phyloP scores from a whole-genome alignment of 2,888 invertebrate species.

The Digitonthophagus gazella region DNA sequence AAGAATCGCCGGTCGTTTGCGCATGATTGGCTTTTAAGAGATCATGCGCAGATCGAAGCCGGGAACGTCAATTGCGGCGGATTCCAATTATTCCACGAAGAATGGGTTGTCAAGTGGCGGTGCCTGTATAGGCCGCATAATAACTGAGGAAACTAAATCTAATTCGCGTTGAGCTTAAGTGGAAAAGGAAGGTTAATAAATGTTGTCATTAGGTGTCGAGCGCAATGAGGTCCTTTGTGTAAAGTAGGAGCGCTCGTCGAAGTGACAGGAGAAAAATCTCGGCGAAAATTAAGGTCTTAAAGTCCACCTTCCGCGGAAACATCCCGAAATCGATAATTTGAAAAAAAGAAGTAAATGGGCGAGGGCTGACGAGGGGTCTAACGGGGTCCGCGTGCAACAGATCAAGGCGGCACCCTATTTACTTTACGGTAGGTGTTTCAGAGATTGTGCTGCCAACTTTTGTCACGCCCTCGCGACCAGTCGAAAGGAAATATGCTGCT shows the following conservation, averaged over 20 bases:
- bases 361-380: not conserved
- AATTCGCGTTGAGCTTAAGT: conserved; percentile 4
- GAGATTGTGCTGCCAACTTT: conserved; percentile 24
- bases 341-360: not conserved
- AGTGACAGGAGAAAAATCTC: conserved; percentile 19
- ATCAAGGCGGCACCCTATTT: conserved; percentile 1
- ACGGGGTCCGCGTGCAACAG: not conserved
- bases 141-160: not conserved
- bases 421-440: conserved; percentile 11
- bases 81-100: conserved; percentile 10
- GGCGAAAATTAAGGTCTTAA: conserved; percentile 19
- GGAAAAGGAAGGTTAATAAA: conserved; percentile 13
- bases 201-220: conserved; percentile 6
- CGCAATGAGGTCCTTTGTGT: conserved; percentile 1
- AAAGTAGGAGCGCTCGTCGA: conserved; percentile 9
- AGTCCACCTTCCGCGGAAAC: conserved; percentile 9
- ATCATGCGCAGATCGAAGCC: not conserved
- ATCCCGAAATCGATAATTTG: not conserved
- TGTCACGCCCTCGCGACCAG: conserved; percentile 36
- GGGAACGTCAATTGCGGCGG: not conserved
- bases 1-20: not conserved
- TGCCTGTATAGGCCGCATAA: not conserved
- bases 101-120: conserved; percentile 8
- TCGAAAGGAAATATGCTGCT: conserved; percentile 37
- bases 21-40: not conserved